phyloP scores from a whole-genome alignment of 2,888 invertebrate species.

The Taenaris catops region DNA sequence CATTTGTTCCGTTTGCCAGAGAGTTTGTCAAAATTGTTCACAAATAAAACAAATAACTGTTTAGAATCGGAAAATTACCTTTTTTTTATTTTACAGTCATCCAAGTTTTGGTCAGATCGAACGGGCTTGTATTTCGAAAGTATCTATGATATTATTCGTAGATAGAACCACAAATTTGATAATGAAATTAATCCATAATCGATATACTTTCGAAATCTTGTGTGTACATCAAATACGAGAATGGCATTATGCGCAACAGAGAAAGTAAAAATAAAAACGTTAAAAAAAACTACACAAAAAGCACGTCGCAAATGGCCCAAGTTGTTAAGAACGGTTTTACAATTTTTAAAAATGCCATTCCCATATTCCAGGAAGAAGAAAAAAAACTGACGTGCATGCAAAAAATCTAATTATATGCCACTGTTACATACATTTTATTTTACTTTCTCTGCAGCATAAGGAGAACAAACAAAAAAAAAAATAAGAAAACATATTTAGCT shows the following conservation, averaged over 20 bases:
- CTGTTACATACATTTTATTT: conserved; percentile 63
- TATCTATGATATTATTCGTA: too few relatives aligned
- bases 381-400: conserved; percentile 27
- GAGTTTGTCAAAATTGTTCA: too few relatives aligned
- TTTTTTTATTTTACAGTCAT: too few relatives aligned
- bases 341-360: conserved; percentile 46
- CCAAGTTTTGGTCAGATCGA: too few relatives aligned
- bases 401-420: conserved; percentile 8
- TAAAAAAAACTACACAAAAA: conserved; percentile 26
- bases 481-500: conserved; percentile 35
- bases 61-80: too few relatives aligned
- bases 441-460: conserved; percentile 72
- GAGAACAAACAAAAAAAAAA: too few relatives aligned
- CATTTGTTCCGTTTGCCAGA: too few relatives aligned
- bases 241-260: conserved; percentile 54
- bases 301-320: conserved; percentile 25
- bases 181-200: too few relatives aligned
- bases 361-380: conserved; percentile 31
- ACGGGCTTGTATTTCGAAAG: too few relatives aligned
- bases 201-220: conserved; percentile 22
- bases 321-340: conserved; percentile 16
- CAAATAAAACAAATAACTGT: too few relatives aligned
- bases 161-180: too few relatives aligned
- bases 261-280: too few relatives aligned
- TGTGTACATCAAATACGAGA: conserved; percentile 31